phyloP scores from a whole-genome alignment of 2,113 vertebrate genomes.

The Pterocles orientalis region DNA sequence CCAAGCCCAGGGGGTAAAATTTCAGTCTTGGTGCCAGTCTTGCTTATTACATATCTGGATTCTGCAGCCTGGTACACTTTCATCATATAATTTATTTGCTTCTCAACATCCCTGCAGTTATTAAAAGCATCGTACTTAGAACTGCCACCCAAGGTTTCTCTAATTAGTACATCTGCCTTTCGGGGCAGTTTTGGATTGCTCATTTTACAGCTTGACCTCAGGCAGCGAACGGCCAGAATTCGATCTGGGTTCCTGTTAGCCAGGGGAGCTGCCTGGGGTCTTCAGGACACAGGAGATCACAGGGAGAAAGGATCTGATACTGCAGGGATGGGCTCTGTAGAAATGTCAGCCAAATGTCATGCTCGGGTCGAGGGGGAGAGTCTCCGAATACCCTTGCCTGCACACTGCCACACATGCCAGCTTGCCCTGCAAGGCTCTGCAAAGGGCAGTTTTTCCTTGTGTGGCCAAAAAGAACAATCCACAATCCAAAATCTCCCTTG shows the following conservation, averaged over 20 bases:
- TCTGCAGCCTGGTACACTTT: slow-evolving; percentile 57
- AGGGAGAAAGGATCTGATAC: background rate
- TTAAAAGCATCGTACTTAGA: slow-evolving; percentile 27
- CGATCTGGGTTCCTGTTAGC: background rate
- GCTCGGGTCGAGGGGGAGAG: background rate
- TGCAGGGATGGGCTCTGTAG: background rate
- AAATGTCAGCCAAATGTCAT: background rate
- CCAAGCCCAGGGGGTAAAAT: slow-evolving; percentile 53
- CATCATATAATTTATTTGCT: slow-evolving; percentile 65
- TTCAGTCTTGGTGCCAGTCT: slow-evolving; percentile 61
- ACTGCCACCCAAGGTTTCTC: slow-evolving; percentile 43
- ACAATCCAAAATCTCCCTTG: background rate
- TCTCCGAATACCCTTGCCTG: background rate
- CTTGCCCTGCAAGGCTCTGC: background rate
- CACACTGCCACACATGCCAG: background rate
- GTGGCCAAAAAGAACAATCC: background rate
- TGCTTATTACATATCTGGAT: slow-evolving; percentile 45
- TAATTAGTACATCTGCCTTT: slow-evolving; percentile 62
- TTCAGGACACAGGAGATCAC: background rate
- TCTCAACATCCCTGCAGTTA: slow-evolving; percentile 65
- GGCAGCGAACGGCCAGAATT: background rate
- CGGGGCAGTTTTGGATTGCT: background rate
- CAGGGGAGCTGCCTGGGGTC: background rate
- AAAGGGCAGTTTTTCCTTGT: background rate
- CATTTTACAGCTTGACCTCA: slow-evolving; percentile 21